A percentile compares a stretch with the other conserved stretches of the same genome.
Conservation (phyloP, 2,888 invertebrate species). For the Luffia ferchaultella region DNA sequence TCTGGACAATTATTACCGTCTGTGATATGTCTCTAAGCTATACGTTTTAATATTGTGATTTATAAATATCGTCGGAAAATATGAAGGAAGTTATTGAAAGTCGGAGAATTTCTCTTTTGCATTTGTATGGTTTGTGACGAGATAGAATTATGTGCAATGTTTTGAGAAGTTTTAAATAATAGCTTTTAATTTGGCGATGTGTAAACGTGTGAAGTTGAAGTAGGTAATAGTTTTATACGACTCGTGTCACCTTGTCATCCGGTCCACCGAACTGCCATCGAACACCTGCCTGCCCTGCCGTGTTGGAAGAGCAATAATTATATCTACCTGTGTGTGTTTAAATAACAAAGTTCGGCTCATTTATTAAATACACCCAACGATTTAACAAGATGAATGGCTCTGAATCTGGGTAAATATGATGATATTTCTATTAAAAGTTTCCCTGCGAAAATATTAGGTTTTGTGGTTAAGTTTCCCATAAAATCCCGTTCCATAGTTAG, state of each 20-base stretch:
- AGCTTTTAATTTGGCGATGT: background rate
- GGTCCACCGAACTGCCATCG: slow-evolving; percentile 1
- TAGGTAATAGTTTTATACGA: background rate
- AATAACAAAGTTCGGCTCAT: too few relatives aligned
- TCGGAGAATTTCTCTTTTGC: slow-evolving; percentile 52
- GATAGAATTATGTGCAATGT: slow-evolving; percentile 30
- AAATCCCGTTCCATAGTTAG: too few relatives aligned
- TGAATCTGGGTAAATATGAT: slow-evolving; percentile 75
- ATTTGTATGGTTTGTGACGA: slow-evolving; percentile 60
- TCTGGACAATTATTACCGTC: background rate
- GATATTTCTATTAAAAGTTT: background rate
- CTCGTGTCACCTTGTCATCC: background rate
- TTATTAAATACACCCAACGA: background rate
- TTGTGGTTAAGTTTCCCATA: too few relatives aligned
- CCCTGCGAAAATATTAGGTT: too few relatives aligned
- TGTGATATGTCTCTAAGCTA: slow-evolving; percentile 1
- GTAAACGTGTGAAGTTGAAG: background rate
- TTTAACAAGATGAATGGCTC: slow-evolving; percentile 74
- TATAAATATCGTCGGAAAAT: slow-evolving; percentile 10
- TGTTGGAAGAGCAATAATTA: background rate
- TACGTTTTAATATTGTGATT: background rate
- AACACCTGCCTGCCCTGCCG: too few relatives aligned
- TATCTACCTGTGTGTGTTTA: background rate
- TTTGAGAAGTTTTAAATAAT: background rate
- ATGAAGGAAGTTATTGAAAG: slow-evolving; percentile 44